A percentile compares a stretch with the other conserved stretches of the same genome.
These are phyloP conservation scores for Oscheius sp. DNA, from an alignment of 1,140 invertebrate genomes.

Conservation along the genomic window DNA sequence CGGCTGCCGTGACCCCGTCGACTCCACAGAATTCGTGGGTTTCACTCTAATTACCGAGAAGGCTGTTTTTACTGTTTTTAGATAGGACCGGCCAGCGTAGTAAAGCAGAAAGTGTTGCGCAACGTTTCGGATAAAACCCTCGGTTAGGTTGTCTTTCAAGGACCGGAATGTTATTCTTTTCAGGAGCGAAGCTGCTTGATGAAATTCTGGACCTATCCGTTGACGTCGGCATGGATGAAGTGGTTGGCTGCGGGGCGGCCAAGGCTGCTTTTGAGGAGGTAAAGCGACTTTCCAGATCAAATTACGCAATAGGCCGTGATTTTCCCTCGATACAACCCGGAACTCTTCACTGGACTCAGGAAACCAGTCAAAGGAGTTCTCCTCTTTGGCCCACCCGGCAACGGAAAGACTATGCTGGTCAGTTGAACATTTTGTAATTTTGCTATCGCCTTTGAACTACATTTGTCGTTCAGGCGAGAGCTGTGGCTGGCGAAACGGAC, in stretches of 20 bases:
- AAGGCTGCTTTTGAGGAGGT: slow-evolving; percentile 36
- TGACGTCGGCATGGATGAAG: slow-evolving; percentile 38
- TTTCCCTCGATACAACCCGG: slow-evolving; percentile 47
- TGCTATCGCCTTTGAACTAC: background rate
- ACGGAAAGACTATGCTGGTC: slow-evolving; percentile 71
- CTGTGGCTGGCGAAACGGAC: slow-evolving; percentile 62
- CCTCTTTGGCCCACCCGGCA: slow-evolving; percentile 87
- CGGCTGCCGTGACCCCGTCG: too few relatives aligned
- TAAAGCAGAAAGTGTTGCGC: too few relatives aligned
- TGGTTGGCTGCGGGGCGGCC: slow-evolving; percentile 41
- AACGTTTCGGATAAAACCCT: too few relatives aligned
- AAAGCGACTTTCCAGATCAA: background rate
- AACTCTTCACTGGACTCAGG: slow-evolving; percentile 81
- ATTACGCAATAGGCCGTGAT: slow-evolving; percentile 33
- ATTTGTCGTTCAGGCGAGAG: slow-evolving; percentile 71
- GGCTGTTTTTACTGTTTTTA: too few relatives aligned
- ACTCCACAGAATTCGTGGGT: too few relatives aligned
- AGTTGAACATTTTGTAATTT: background rate
- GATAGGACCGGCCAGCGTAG: too few relatives aligned
- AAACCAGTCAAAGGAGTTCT: slow-evolving; percentile 88
- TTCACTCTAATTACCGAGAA: too few relatives aligned
- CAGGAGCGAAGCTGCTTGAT: background rate
- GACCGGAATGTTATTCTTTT: too few relatives aligned
- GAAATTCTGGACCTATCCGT: slow-evolving; percentile 38
- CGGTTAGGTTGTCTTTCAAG: too few relatives aligned